Base-by-base conservation (phyloP, 2,797 vertebrate species). In the Avahi laniger region DNA sequence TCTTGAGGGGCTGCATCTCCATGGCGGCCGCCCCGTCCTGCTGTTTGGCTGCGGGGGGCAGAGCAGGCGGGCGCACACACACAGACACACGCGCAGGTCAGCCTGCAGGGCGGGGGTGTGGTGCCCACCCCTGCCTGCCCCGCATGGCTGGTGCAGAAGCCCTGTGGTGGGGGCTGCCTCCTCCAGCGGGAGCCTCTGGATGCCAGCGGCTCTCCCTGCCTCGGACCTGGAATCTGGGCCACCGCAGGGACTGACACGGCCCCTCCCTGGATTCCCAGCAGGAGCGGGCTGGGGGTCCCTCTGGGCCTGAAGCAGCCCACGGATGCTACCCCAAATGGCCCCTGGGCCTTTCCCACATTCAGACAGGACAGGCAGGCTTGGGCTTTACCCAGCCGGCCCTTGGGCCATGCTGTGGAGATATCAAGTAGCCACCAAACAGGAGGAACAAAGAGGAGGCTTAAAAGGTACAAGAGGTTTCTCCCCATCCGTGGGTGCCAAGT, bases 1-100 rank as follows among this genome's bases (percentile, higher is more conserved):
- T 99, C 99, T 99, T 99, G 94, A 99, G 98, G 4, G 99, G 99
- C 97, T 99, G 99, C 99, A 99, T 99, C 98, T 99, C 99, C 99
- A 99, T 99, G 93, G 99, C 99, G 54, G 99, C 99, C 26, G 99
- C 99, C 70, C 99, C 99, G 3, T 99, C 99, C 98, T 99, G 99
- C 98, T 99, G 99, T 98, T 99, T 99, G 97, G 99, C 99, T 99
- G 98, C 38, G 54, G 97, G 73, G 73, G 7, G 96, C 96, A 98
- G 95, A 98, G 97, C 89, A 96, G 0, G 72, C 26, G 91, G 15
- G 0, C 48, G 95, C 96, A 97, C 76, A 30, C 78, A 59, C 52
- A 41, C 46, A 78, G 35, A 48, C 33, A 79, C 69, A 85, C 22
- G 67, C 4, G 4, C 38, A 73, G 91, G 93, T 97, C 93, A 98